phyloP scores from a whole-genome alignment of 2,797 vertebrate species.

The Typhlichthys subterraneus region DNA sequence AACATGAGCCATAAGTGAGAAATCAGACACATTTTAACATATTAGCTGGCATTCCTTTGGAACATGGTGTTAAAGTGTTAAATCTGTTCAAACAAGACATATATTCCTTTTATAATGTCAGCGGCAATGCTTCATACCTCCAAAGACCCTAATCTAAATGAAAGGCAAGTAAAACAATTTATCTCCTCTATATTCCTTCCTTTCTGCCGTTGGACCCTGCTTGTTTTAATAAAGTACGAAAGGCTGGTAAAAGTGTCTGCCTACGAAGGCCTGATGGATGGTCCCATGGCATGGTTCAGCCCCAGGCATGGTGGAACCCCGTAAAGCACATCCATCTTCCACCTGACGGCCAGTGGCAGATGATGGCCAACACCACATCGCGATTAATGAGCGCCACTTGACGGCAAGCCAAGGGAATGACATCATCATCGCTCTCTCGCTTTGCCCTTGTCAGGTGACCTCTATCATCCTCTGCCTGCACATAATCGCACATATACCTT shows the following conservation, averaged over 20 bases:
- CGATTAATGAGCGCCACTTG: conserved; percentile 59
- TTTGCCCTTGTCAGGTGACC: conserved; percentile 56
- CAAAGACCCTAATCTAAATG: conserved; percentile 7
- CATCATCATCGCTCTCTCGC: conserved; percentile 44
- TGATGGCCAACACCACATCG: conserved; percentile 37
- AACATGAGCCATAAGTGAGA: conserved; percentile 25
- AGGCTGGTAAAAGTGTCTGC: conserved; percentile 17
- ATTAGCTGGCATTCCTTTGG: neutral
- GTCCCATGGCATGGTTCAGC: conserved; percentile 43
- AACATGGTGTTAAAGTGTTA: no score
- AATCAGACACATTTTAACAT: conserved; percentile 3
- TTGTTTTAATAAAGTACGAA: conserved; percentile 4
- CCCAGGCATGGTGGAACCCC: conserved; percentile 35
- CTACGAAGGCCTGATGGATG: conserved; percentile 51
- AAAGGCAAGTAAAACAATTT: conserved; percentile 12
- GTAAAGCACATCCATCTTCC: conserved; percentile 50
- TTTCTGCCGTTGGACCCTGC: conserved; percentile 1
- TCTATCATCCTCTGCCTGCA: conserved; percentile 21
- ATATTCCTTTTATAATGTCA: neutral
- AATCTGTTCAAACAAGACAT: neutral
- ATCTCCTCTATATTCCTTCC: conserved; percentile 2
- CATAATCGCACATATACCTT: conserved; percentile 6
- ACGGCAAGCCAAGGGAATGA: conserved; percentile 44
- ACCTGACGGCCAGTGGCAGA: conserved; percentile 50
- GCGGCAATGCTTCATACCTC: neutral